Base-by-base conservation (phyloP, 2,888 invertebrate species). In the Xylota sylvarum region DNA sequence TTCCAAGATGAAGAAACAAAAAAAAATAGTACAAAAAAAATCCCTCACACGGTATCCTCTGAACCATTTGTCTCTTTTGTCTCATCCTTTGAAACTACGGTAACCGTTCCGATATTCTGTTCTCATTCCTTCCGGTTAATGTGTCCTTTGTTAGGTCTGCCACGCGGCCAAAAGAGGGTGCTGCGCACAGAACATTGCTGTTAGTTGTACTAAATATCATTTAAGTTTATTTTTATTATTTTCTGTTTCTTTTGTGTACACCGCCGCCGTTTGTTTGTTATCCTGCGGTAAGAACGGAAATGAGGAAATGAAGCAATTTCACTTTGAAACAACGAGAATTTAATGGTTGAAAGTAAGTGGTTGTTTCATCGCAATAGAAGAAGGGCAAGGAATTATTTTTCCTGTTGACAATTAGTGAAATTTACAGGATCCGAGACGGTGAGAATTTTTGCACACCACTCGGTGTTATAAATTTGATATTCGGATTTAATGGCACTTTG, bases 391-490 rank as follows among this genome's bases (percentile, higher is more conserved):
- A 65, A 77, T 73, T 72, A 72, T 72, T 76, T 85, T 70, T 76
- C 60, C 85, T 77, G 85, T 76, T 77, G 85, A 85, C 85, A 81
- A 85, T 85, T 81, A 81, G 85, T 72, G 70, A 72, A 72, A 72
- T 84, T 77, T 79, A 77, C 76, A 58, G 62, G 50, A 30, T 10
- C 35, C n/a, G 7, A 37, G 37, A 12, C 4, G 17, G 62, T 46
- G 55, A 46, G 37, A 52, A 55, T 30, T 32, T 40, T 58, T 27
- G 46, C 60, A 70, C 56, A 48, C 32, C 32, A 60, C 52, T 46
- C 23, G 1, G 48, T 23, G 56, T 55, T 40, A 70, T 40, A 64
- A 70, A 76, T 76, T 69, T 27, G n/a, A 50, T 70, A 14, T 58
- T 62, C 55, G 32, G 17, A n/a, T 32, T 60, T 74, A 43, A 48